Conservation (phyloP, 2,888 invertebrate species). For the Ligdia adustata region DNA sequence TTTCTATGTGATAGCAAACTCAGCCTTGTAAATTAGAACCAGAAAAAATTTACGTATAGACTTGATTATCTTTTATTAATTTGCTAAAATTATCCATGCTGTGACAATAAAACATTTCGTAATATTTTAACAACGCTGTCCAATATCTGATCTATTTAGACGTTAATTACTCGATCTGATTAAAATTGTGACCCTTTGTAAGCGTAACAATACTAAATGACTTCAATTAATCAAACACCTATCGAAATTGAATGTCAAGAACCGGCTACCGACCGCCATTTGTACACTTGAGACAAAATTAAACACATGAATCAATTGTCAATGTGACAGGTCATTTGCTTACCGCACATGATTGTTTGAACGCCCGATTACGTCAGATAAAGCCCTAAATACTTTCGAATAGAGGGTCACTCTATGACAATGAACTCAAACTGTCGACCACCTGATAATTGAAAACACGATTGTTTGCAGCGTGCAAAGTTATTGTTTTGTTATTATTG, state of each 20-base stretch:
- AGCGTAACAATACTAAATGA: constrained; percentile 42
- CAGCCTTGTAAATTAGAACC: no score
- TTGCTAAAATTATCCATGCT: no score
- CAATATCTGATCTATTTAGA: constrained; percentile 17
- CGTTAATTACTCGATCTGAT: constrained; percentile 27
- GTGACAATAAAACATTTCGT: constrained; percentile 1
- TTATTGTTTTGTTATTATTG: constrained; percentile 36
- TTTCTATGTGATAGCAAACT: no score
- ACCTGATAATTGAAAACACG: constrained; percentile 49
- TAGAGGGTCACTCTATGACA: constrained; percentile 63
- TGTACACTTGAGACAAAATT: constrained; percentile 47
- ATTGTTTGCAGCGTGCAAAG: constrained; percentile 50
- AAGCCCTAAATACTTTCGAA: constrained; percentile 61
- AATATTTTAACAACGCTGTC: constrained; percentile 8
- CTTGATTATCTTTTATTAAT: no score
- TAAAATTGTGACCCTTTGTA: constrained; percentile 37
- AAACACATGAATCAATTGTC: constrained; percentile 66
- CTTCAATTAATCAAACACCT: constrained; percentile 55
- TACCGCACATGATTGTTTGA: constrained; percentile 26
- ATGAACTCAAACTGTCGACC: constrained; percentile 74
- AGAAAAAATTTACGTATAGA: no score
- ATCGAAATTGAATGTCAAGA: constrained; percentile 56
- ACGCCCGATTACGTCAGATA: constrained; percentile 32
- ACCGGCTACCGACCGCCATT: constrained; percentile 51
- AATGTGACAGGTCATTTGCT: constrained; percentile 70